Evolutionary conservation across 2,888 invertebrate genomes (phyloP).

Genomic region (Oscheius onirici): DNA sequence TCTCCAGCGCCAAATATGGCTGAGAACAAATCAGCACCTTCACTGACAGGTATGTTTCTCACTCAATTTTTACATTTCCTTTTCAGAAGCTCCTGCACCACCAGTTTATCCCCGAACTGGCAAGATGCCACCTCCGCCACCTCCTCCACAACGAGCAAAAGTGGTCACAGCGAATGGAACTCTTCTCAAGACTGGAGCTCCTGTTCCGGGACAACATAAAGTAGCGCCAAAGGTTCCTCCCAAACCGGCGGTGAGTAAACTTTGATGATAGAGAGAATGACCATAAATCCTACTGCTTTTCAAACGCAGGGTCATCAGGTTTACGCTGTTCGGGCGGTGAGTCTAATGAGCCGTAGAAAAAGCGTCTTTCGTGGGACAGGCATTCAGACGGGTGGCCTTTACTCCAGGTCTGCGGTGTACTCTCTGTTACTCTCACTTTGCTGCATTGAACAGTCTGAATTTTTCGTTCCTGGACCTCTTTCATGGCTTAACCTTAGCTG

Average conservation of each 20-base stretch:
- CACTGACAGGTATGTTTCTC: not conserved
- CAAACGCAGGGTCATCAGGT: too few species aligned
- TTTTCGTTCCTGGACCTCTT: too few species aligned
- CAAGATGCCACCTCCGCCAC: slow-evolving; percentile 35
- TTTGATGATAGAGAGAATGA: not conserved
- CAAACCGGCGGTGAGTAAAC: slow-evolving; percentile 64
- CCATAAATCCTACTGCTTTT: too few species aligned
- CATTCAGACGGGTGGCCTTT: too few species aligned
- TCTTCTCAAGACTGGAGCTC: slow-evolving; percentile 29
- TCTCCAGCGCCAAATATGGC: slow-evolving; percentile 42
- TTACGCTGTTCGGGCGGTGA: too few species aligned
- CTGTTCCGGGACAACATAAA: slow-evolving; percentile 47
- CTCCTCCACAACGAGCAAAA: slow-evolving; percentile 40
- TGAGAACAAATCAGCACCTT: not conserved
- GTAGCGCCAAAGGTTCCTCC: slow-evolving; percentile 69
- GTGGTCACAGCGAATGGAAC: not conserved
- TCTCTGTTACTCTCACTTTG: too few species aligned
- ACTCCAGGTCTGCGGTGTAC: too few species aligned
- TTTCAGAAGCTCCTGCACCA: slow-evolving; percentile 30
- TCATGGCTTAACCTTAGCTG: too few species aligned
- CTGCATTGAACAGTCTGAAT: too few species aligned
- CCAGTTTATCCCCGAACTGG: slow-evolving; percentile 32
- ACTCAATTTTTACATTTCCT: not conserved
- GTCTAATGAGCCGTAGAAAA: too few species aligned
- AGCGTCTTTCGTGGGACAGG: too few species aligned